Evolutionary conservation across 2,797 vertebrate species (phyloP).

Genomic region (Sebastes diploproa): DNA sequence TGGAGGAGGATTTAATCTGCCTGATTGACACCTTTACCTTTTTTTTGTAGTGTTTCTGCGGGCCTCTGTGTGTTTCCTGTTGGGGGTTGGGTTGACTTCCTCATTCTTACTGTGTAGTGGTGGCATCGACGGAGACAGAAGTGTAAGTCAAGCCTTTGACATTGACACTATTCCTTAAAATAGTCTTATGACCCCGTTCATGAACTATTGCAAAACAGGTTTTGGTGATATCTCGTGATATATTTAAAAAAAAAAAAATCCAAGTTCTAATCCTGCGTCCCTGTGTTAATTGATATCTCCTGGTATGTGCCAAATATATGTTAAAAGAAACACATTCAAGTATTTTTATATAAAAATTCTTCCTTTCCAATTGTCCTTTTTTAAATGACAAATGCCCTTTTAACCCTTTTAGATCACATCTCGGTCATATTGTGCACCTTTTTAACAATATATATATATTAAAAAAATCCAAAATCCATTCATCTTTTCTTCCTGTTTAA

Average conservation of each 20-base stretch:
- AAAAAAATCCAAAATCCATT: too few species aligned
- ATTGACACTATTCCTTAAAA: conserved; percentile 35
- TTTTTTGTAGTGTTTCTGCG: background rate
- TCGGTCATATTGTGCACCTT: too few species aligned
- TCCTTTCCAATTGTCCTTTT: too few species aligned
- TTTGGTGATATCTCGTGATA: background rate
- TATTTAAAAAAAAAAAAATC: background rate
- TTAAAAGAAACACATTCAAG: too few species aligned
- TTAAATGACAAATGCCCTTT: too few species aligned
- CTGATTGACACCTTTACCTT: conserved; percentile 28
- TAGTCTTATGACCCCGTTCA: conserved; percentile 4
- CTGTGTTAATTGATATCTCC: too few species aligned
- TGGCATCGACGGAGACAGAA: conserved; percentile 4
- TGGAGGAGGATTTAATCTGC: conserved; percentile 1
- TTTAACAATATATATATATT: too few species aligned
- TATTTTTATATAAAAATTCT: too few species aligned
- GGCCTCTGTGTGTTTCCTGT: conserved; percentile 35
- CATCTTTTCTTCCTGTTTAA: too few species aligned
- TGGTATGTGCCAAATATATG: too few species aligned
- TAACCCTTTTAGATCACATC: too few species aligned
- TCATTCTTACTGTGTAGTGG: conserved; percentile 26
- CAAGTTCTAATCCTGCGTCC: too few species aligned
- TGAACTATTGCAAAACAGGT: background rate
- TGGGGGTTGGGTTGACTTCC: conserved; percentile 18
- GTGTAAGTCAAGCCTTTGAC: conserved; percentile 36